These are phyloP conservation scores for Troglohyphantes excavatus DNA, from an alignment of 2,888 invertebrate species.

Conservation along the genomic window DNA sequence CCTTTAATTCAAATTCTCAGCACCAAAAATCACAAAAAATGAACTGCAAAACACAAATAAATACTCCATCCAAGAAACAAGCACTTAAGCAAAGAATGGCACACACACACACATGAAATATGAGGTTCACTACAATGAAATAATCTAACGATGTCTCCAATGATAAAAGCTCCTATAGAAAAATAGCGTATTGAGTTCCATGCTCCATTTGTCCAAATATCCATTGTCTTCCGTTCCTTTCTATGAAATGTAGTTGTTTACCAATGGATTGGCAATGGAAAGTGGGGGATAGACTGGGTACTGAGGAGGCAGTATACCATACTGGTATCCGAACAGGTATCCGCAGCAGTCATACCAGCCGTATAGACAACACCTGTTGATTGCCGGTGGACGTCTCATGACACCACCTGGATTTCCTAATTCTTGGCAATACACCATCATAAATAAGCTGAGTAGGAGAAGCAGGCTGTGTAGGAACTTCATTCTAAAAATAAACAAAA, in stretches of 20 bases:
- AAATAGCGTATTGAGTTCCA: conserved; percentile 4
- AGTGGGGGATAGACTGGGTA: conserved; percentile 64
- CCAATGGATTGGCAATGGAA: conserved; percentile 47
- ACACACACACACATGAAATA: background rate
- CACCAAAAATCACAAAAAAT: conserved; percentile 22
- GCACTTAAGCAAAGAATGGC: background rate
- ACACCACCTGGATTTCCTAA: conserved; percentile 1
- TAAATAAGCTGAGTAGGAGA: conserved; percentile 13
- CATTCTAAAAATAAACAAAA: conserved; percentile 27
- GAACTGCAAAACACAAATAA: conserved; percentile 32
- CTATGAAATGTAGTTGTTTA: conserved; percentile 48
- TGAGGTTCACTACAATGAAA: conserved; percentile 15
- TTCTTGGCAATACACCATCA: conserved; percentile 35
- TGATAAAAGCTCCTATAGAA: conserved; percentile 34
- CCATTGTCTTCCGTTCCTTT: background rate
- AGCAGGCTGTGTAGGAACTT: background rate
- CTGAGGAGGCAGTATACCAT: conserved; percentile 55
- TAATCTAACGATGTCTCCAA: background rate
- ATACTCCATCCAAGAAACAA: background rate
- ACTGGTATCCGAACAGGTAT: conserved; percentile 65
- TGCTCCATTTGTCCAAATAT: background rate
- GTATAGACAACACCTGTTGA: conserved; percentile 68
- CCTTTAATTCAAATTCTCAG: conserved; percentile 23
- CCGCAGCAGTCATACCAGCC: conserved; percentile 74
- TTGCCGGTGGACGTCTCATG: conserved; percentile 54